Conservation (phyloP, 2,797 vertebrate species). For the Poecilia wingei region DNA sequence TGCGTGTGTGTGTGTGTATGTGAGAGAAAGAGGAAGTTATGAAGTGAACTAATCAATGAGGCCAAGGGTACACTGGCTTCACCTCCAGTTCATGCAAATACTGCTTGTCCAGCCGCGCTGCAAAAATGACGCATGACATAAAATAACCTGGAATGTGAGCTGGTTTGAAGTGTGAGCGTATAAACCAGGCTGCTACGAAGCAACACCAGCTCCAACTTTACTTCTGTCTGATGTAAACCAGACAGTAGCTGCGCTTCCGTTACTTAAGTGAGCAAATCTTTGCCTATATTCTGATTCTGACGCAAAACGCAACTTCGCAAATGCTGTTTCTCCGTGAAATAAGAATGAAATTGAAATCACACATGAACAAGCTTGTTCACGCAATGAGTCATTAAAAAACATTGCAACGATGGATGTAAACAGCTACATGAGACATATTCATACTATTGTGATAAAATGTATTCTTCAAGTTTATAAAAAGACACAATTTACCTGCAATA, state of each 20-base stretch:
- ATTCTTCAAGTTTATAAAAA: neutral
- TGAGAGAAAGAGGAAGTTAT: conserved; percentile 29
- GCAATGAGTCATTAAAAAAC: too few relatives aligned
- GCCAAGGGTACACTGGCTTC: conserved; percentile 23
- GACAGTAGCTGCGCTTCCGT: neutral
- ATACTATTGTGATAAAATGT: neutral
- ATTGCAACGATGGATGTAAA: too few relatives aligned
- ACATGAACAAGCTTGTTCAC: too few relatives aligned
- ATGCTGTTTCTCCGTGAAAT: too few relatives aligned
- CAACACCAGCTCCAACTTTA: neutral
- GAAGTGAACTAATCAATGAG: conserved; percentile 39
- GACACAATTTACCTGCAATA: neutral
- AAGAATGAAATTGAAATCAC: too few relatives aligned
- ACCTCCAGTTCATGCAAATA: conserved; percentile 27
- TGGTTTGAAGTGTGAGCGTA: neutral
- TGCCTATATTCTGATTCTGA: neutral
- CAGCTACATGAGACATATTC: too few relatives aligned
- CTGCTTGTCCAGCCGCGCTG: conserved; percentile 3
- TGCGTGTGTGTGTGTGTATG: neutral
- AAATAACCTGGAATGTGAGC: conserved; percentile 13
- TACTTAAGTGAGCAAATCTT: neutral
- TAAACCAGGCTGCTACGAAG: neutral
- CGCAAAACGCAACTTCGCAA: neutral
- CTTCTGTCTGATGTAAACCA: neutral
- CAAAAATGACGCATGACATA: conserved; percentile 6